Base-by-base conservation (phyloP, 1,140 invertebrate species). In the Heliconius eleuchia region DNA sequence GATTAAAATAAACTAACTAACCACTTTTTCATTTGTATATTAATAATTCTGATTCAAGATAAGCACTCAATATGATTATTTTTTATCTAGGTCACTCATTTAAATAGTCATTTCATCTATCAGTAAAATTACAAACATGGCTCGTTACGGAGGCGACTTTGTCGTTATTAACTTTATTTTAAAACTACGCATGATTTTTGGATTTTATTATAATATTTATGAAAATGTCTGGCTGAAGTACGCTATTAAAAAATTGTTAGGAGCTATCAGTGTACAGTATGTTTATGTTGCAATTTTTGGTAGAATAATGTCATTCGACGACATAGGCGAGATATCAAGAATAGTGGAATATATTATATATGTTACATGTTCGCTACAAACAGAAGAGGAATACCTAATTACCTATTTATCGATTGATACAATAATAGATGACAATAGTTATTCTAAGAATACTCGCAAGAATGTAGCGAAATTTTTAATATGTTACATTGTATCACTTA, bases 321-420 rank as follows among this genome's bases (percentile, higher is more conserved):
- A 19, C 30, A 23, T 72, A 46, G 34, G 13, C 30, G 16, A n/a
- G 5, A 23, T 72, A n/a, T 30, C 37, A 19, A 77, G 71, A 77
- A 8, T 11, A 23, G 7, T 55, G 13, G 70, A 77, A 16, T 77
- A 77, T 23, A 37, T 72, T 3, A 46, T 39, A 27, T 72, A 77
- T 27, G 23, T 71, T 16, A 23, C 57, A n/a, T 73, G 46, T 37
- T 50, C 76, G 18, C 27, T 77, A 23, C 27, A 23, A 77, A 77
- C 76, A 37, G 76, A 72, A 13, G 71, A 77, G 5, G 50, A 72
- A 42, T 77, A 77, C n/a, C 11, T 77, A 18, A 27, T 76, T 7
- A 39, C 50, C 39, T 76, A 76, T 50, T 71, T 37, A 9, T 42
- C 37, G 9, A 42, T 70, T 34, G 75, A 70, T 37, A 27, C 11